phyloP scores from a whole-genome alignment of 2,888 invertebrate species.

The Orthosia gracilis region DNA sequence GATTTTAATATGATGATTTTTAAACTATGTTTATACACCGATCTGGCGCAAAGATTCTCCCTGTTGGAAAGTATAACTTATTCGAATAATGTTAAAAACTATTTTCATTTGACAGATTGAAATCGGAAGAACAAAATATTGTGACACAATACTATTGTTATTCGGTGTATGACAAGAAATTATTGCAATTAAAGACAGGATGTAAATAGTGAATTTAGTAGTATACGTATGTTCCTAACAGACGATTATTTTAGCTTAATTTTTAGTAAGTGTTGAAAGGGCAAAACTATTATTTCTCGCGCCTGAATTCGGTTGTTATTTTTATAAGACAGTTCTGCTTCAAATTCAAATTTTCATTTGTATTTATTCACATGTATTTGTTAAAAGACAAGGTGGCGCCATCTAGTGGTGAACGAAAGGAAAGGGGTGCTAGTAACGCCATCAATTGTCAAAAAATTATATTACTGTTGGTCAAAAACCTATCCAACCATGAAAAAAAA shows the following conservation, averaged over 20 bases:
- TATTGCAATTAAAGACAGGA: conserved; percentile 60
- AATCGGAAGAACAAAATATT: background rate
- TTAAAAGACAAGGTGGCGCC: too few relatives aligned
- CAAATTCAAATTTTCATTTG: too few relatives aligned
- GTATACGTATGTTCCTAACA: conserved; percentile 68
- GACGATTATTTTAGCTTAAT: conserved; percentile 59
- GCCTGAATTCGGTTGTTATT: background rate
- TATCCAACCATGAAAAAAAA: background rate
- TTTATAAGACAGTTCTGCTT: background rate
- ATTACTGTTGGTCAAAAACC: too few relatives aligned
- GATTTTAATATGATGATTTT: too few relatives aligned
- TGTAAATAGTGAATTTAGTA: conserved; percentile 68
- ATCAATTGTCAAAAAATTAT: too few relatives aligned
- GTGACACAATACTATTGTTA: background rate
- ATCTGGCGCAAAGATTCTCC: background rate
- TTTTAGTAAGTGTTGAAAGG: conserved; percentile 33
- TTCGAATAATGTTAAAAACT: background rate
- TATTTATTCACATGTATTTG: too few relatives aligned
- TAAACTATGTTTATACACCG: conserved; percentile 20
- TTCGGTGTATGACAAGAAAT: conserved; percentile 31
- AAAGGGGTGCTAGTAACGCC: too few relatives aligned
- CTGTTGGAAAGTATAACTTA: conserved; percentile 3
- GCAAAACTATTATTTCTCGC: conserved; percentile 18
- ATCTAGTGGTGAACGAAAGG: too few relatives aligned
- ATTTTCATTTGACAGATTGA: background rate